Evolutionary conservation across 2,113 vertebrate genomes (phyloP).

Genomic region (Tetrao urogallus): DNA sequence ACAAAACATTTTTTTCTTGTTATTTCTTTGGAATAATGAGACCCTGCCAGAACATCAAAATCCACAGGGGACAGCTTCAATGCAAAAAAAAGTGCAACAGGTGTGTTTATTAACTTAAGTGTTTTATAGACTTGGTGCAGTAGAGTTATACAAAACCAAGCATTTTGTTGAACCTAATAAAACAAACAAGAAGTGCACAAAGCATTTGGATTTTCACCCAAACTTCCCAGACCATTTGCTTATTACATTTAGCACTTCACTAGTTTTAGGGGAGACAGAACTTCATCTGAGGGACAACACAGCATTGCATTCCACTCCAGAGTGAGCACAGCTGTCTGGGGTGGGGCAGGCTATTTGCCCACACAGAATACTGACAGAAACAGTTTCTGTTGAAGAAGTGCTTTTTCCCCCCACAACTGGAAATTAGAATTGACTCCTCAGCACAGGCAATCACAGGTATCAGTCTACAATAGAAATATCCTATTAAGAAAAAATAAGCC

Average conservation of each 20-base stretch:
- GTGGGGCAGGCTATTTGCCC: not conserved
- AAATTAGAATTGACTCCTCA: not conserved
- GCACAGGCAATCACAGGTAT: not conserved
- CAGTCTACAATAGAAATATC: not conserved
- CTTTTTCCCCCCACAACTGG: accelerated
- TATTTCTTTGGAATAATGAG: not conserved
- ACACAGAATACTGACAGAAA: not conserved
- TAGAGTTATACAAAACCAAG: not conserved
- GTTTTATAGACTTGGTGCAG: not conserved
- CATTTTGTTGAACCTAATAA: not conserved
- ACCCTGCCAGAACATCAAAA: not conserved
- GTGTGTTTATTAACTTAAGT: not conserved
- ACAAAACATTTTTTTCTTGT: not conserved
- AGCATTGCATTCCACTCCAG: not conserved
- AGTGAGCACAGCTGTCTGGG: not conserved
- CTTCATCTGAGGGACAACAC: not conserved
- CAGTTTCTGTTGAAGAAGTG: not conserved
- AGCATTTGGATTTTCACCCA: not conserved
- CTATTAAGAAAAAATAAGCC: not conserved
- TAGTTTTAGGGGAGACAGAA: not conserved
- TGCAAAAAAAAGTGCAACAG: not conserved
- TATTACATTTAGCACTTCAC: not conserved
- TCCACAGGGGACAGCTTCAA: not conserved
- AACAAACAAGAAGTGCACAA: not conserved
- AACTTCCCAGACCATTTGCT: not conserved